Conservation (phyloP, 2,113 vertebrate species). For the Dascyllus trimaculatus region DNA sequence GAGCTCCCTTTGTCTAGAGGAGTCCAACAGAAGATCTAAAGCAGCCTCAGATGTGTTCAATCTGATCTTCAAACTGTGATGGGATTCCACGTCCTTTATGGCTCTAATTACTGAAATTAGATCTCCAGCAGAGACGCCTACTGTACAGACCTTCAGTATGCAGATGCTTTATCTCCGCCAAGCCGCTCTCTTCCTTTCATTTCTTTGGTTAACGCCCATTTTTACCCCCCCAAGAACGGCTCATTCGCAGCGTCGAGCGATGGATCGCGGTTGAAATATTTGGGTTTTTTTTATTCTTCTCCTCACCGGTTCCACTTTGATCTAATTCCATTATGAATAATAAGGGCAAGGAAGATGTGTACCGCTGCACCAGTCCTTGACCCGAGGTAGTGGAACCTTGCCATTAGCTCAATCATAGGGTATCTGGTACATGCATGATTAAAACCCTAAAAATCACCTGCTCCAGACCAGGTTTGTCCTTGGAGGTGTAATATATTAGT, state of each 20-base stretch:
- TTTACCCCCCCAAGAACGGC: not conserved
- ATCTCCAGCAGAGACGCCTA: conserved; percentile 55
- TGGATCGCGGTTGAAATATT: not conserved
- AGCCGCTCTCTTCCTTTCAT: conserved; percentile 26
- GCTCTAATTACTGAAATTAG: conserved; percentile 74
- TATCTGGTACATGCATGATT: conserved; percentile 67
- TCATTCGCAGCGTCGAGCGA: not conserved
- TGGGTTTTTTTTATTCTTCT: not conserved
- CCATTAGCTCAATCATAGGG: conserved; percentile 61
- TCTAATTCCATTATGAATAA: conserved; percentile 7
- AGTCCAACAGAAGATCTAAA: conserved; percentile 67
- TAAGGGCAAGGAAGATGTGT: not conserved
- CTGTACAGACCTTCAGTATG: conserved; percentile 22
- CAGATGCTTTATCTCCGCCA: conserved; percentile 31
- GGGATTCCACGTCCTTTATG: conserved; percentile 63
- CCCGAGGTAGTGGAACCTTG: conserved; percentile 54
- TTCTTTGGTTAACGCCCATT: not conserved
- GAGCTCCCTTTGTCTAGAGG: conserved; percentile 61
- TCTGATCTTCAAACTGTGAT: conserved; percentile 61
- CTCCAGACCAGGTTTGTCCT: conserved; percentile 52
- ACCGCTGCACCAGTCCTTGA: conserved; percentile 55
- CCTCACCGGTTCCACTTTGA: not conserved
- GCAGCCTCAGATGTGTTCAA: conserved; percentile 67
- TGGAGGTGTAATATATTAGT: conserved; percentile 60
- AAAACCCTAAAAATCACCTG: conserved; percentile 35